phyloP scores from a whole-genome alignment of 2,888 invertebrate genomes.

The Lutraria lutraria region DNA sequence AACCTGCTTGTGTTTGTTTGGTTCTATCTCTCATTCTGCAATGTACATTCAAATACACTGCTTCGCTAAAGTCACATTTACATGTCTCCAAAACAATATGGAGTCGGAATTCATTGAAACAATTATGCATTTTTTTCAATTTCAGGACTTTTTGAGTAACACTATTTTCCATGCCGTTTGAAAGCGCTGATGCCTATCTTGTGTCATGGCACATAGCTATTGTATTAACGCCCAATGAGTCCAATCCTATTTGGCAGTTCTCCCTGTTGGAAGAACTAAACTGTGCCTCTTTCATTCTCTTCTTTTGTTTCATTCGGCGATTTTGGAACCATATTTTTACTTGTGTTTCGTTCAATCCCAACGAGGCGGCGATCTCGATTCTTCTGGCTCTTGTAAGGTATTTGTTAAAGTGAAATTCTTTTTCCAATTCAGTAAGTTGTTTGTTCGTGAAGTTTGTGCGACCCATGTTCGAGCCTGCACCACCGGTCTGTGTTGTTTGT shows the following conservation, averaged over 20 bases:
- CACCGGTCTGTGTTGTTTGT: slow-evolving; percentile 60
- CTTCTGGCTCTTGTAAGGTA: slow-evolving; percentile 98
- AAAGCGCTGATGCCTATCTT: slow-evolving; percentile 61
- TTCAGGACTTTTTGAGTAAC: slow-evolving; percentile 34
- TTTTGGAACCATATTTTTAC: slow-evolving; percentile 88
- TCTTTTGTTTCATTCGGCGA: slow-evolving; percentile 87
- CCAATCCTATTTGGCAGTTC: slow-evolving; percentile 76
- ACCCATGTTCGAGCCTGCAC: slow-evolving; percentile 88
- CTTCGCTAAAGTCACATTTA: background rate
- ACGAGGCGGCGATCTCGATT: slow-evolving; percentile 98
- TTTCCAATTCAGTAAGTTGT: slow-evolving; percentile 99
- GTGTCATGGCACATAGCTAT: slow-evolving; percentile 79
- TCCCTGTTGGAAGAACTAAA: slow-evolving; percentile 76
- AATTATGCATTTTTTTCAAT: slow-evolving; percentile 49
- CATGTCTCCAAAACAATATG: slow-evolving; percentile 32
- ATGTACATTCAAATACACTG: slow-evolving; percentile 12
- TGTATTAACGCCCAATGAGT: slow-evolving; percentile 77
- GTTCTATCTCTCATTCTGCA: background rate
- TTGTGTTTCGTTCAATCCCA: slow-evolving; percentile 98
- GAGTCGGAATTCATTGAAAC: slow-evolving; percentile 62
- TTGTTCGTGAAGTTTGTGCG: slow-evolving; percentile 99
- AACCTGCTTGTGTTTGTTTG: slow-evolving; percentile 17
- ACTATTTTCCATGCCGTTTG: background rate
- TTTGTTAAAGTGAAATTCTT: slow-evolving; percentile 99
- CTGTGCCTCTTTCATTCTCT: slow-evolving; percentile 85